These are phyloP conservation scores for Drosophila arizonae DNA, from an alignment of 1,140 invertebrate genomes.

Conservation along the genomic window DNA sequence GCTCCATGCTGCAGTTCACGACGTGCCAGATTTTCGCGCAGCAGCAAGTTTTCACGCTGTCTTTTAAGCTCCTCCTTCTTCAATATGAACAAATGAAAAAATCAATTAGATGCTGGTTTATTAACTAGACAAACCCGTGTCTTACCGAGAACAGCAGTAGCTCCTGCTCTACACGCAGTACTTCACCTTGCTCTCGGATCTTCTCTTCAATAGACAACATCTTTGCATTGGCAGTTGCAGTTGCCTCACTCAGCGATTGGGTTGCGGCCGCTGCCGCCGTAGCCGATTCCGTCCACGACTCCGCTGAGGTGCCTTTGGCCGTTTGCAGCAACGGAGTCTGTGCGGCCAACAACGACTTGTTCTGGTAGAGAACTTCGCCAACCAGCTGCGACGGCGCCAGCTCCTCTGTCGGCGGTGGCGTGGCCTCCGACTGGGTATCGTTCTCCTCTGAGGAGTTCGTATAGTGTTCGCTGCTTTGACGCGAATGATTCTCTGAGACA, in stretches of 20 bases:
- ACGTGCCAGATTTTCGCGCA: conserved; percentile 85
- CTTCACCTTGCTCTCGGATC: conserved; percentile 86
- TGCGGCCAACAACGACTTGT: conserved; percentile 59
- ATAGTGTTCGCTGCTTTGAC: conserved; percentile 88
- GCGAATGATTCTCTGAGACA: conserved; percentile 89
- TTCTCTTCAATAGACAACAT: conserved; percentile 85
- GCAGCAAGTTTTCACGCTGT: conserved; percentile 87
- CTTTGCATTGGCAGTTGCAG: conserved; percentile 78
- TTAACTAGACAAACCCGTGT: neutral
- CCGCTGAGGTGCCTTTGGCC: conserved; percentile 76
- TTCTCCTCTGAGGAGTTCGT: conserved; percentile 80
- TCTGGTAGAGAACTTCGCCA: conserved; percentile 86
- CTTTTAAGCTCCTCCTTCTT: conserved; percentile 91
- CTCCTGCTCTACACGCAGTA: conserved; percentile 89
- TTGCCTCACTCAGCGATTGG: conserved; percentile 85
- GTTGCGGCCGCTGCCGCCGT: conserved; percentile 89
- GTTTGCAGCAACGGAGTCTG: conserved; percentile 75
- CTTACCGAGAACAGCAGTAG: conserved; percentile 85
- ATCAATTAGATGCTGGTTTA: neutral
- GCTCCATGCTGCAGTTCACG: conserved; percentile 83
- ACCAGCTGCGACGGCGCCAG: conserved; percentile 40
- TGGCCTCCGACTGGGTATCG: conserved; percentile 76
- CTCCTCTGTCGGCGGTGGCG: conserved; percentile 76
- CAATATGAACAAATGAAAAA: conserved; percentile 59
- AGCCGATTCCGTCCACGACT: conserved; percentile 84